Evolutionary conservation across 2,113 vertebrate species (phyloP), one percentile per base, ranked within the genome.

Genomic region (Nanorana parkeri): DNA sequence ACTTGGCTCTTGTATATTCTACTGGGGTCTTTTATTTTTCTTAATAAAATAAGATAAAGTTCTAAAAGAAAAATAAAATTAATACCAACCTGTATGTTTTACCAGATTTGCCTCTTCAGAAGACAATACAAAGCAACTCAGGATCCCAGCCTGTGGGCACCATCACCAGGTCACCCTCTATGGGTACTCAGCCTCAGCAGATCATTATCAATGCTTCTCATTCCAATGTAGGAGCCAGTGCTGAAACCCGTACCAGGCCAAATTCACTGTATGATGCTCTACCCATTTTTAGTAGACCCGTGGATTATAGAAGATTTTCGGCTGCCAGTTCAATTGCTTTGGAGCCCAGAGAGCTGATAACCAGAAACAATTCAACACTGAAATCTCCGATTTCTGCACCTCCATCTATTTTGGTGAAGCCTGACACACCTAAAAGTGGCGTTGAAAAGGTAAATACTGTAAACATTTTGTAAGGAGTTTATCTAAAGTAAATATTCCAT

Each of bases 401-500:
- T 0, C 96, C 96, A 0, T 98, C 96, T 4, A 98, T 99, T 90
- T 91, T 99, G 71, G 93, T 98, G 85, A 97, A 95, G 82, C 97
- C 96, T n/a, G 96, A 97, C 47, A 89, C 92, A 20, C 89, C 94
- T 80, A 97, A 92, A 88, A 93, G 89, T 85, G 90, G 84, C 47
- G 81, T 74, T 0, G 96, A 98, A 28, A 99, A 97, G 97, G 97
- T 98, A 94, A 67, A 26, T 66, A 78, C 56, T 32, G 10, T 23
- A 54, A 54, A 54, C 6, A 47, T 13, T 6, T 47, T 15, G 41
- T 15, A 47, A 36, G 5, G 32, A 7, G 32, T 36, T 36, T 3
- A 36, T 36, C 32, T 5, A 5, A 4, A 4, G 0, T 2, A 36
- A 36, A 15, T 15, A 47, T 13, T 47, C 2, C 41, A 47, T 47